Evolutionary conservation across 2,113 vertebrate species (phyloP).

Genomic region (Macrotis lagotis): DNA sequence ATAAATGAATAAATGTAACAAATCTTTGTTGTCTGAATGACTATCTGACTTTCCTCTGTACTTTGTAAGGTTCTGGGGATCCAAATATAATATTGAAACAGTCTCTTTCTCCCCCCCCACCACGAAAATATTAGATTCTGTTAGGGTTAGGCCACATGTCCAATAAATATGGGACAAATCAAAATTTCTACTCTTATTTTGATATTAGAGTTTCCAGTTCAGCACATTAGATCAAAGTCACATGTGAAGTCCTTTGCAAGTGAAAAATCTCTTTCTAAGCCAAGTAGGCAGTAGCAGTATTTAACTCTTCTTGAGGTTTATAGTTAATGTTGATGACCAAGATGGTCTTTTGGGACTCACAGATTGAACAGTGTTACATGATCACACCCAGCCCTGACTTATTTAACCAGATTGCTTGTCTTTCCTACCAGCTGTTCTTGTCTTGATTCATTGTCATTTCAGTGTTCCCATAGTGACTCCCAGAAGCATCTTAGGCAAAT

Average conservation of each 20-base stretch:
- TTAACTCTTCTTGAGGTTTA: constrained; percentile 76
- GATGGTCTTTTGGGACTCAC: constrained; percentile 70
- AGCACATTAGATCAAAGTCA: constrained; percentile 75
- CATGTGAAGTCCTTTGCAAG: constrained; percentile 77
- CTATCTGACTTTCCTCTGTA: not conserved
- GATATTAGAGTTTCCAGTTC: constrained; percentile 72
- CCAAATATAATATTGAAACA: not conserved
- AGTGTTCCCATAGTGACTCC: constrained; percentile 49
- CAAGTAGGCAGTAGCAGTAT: constrained; percentile 78
- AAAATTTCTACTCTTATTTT: constrained; percentile 32
- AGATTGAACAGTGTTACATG: constrained; percentile 63
- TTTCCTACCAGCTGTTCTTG: constrained; percentile 73
- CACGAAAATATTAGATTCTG: not conserved
- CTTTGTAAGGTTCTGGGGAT: not conserved
- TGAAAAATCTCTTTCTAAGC: constrained; percentile 80
- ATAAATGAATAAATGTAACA: no score
- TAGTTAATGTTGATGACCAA: constrained; percentile 73
- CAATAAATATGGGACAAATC: not conserved
- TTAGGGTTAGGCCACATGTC: not conserved
- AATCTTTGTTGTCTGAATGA: not conserved
- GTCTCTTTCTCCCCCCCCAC: no score
- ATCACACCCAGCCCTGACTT: constrained; percentile 61
- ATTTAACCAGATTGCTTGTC: constrained; percentile 41
- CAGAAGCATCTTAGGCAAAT: constrained; percentile 54
- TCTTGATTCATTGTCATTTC: constrained; percentile 52